A percentile compares a stretch with the other conserved stretches of the same genome.
Conservation (phyloP, 53 echinoderm and acorn worm genomes). For the Glandiceps talaboti region DNA sequence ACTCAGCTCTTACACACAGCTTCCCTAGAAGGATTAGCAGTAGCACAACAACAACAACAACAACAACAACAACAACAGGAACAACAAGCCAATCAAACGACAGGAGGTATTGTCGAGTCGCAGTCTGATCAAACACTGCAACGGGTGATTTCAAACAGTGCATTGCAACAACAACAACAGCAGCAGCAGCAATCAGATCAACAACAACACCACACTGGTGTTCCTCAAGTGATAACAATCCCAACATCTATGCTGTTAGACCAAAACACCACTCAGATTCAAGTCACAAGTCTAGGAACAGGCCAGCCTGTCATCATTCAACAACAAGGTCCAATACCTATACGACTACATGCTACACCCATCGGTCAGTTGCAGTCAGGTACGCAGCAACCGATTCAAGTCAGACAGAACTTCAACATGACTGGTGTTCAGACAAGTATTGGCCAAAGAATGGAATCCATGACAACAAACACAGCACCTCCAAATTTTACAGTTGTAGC, state of each 20-base stretch:
- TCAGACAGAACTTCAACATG: background rate
- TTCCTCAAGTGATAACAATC: background rate
- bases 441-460: background rate
- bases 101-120: background rate
- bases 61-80: conserved; percentile 5
- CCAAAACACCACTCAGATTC: background rate
- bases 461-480: background rate
- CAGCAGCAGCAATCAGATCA: background rate
- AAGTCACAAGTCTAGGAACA: background rate
- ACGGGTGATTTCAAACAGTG: background rate
- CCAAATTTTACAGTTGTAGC: background rate
- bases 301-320: background rate
- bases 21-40: background rate
- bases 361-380: background rate
- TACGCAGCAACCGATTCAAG: background rate
- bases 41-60: conserved; percentile 13
- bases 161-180: too few relatives aligned
- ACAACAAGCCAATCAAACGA: conserved; percentile 1
- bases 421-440: background rate
- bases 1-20: conserved; percentile 4
- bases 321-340: background rate
- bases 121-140: background rate
- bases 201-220: background rate
- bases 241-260: background rate
- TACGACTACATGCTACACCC: background rate